A percentile compares a stretch with the other conserved stretches of the same genome.
Conservation (phyloP, 2,888 invertebrate genomes). For the Urechis unicinctus region DNA sequence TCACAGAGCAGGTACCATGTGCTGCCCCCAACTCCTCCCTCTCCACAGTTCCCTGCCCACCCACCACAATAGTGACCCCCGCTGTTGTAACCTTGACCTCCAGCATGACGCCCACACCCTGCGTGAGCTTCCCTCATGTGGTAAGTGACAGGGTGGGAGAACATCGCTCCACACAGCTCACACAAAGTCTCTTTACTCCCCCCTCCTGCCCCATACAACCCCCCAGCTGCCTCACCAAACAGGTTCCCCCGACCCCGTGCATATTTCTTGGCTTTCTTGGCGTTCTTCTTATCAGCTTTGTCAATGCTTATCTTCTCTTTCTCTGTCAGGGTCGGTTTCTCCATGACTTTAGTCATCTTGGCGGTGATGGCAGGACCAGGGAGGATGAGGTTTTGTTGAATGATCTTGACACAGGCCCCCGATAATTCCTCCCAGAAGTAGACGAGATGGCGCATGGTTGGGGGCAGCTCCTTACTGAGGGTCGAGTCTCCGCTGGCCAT, state of each 20-base stretch:
- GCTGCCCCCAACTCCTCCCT: slow-evolving; percentile 68
- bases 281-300: slow-evolving; percentile 51
- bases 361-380: slow-evolving; percentile 55
- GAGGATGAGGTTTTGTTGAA: slow-evolving; percentile 60
- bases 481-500: slow-evolving; percentile 5
- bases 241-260: slow-evolving; percentile 31
- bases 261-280: slow-evolving; percentile 46
- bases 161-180: slow-evolving; percentile 73
- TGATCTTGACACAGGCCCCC: slow-evolving; percentile 55
- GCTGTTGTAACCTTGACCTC: slow-evolving; percentile 86
- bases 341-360: slow-evolving; percentile 34
- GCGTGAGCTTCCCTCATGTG: slow-evolving; percentile 87
- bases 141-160: slow-evolving; percentile 70
- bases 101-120: slow-evolving; percentile 80
- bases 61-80: slow-evolving; percentile 80
- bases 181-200: slow-evolving; percentile 58
- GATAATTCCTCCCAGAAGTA: slow-evolving; percentile 78
- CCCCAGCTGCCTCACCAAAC: slow-evolving; percentile 26
- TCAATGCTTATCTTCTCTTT: slow-evolving; percentile 27
- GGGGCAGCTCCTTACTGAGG: slow-evolving; percentile 60
- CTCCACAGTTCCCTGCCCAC: slow-evolving; percentile 83
- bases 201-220: slow-evolving; percentile 20
- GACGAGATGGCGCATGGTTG: slow-evolving; percentile 81
- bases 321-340: too few relatives aligned
- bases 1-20: slow-evolving; percentile 93